A percentile compares a stretch with the other conserved stretches of the same genome.
Evolutionary conservation across 2,797 vertebrate species (phyloP).

Genomic region (Novumbra hubbsi): DNA sequence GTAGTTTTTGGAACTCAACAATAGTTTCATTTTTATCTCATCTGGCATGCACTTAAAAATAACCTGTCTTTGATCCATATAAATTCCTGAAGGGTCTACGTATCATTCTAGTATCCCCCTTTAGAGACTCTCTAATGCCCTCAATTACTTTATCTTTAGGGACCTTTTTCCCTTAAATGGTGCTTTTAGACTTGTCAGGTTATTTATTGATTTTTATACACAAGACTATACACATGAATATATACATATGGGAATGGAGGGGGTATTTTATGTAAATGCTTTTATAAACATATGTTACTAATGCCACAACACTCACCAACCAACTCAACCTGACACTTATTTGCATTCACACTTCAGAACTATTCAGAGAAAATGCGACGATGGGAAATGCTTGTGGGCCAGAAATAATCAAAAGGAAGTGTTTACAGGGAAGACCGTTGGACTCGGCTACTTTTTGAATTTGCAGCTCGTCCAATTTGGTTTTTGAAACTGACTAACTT

Average conservation of each 20-base stretch:
- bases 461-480: conserved; percentile 75
- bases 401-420: conserved; percentile 73
- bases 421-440: conserved; percentile 80
- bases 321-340: conserved; percentile 79
- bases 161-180: conserved; percentile 84
- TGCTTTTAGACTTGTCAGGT: conserved; percentile 95
- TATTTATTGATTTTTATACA: conserved; percentile 84
- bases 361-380: conserved; percentile 45
- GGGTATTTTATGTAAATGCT: conserved; percentile 77
- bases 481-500: conserved; percentile 74
- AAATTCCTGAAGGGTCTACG: conserved; percentile 57
- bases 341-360: conserved; percentile 78
- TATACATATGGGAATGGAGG: conserved; percentile 74
- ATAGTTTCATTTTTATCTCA: conserved; percentile 57
- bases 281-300: conserved; percentile 83
- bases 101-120: conserved; percentile 49
- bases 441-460: conserved; percentile 76
- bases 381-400: conserved; percentile 63
- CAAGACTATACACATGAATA: conserved; percentile 71
- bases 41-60: conserved; percentile 70
- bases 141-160: conserved; percentile 82
- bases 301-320: conserved; percentile 76
- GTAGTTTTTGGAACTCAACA: conserved; percentile 47
- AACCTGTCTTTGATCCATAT: conserved; percentile 47
- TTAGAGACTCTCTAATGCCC: conserved; percentile 88